These are phyloP conservation scores for Tolypeutes matacus DNA, from an alignment of 2,797 vertebrate species.

Conservation along the genomic window DNA sequence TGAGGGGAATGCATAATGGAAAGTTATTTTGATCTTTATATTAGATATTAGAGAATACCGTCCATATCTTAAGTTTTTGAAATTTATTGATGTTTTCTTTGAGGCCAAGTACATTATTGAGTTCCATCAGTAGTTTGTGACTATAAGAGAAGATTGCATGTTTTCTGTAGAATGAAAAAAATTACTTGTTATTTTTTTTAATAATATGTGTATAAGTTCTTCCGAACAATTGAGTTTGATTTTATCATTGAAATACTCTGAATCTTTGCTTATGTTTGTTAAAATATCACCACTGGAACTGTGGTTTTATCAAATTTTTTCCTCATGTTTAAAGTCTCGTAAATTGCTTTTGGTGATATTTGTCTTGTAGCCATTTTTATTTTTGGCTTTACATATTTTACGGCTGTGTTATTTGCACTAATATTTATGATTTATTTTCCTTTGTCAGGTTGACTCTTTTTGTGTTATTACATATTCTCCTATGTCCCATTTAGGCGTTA, in stretches of 20 bases:
- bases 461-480: not conserved
- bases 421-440: not conserved
- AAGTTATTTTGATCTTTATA: conserved; percentile 6
- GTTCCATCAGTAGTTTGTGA: not conserved
- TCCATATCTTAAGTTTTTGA: not conserved
- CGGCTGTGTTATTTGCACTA: not conserved
- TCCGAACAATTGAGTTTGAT: not conserved
- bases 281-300: not conserved
- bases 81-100: not conserved
- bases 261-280: conserved; percentile 16
- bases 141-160: not conserved
- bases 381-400: not conserved
- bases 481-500: not conserved
- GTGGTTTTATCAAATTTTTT: not conserved
- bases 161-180: conserved; percentile 15
- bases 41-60: not conserved
- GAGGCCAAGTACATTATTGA: not conserved
- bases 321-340: not conserved
- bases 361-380: not conserved
- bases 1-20: not conserved
- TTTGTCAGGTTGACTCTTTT: not conserved
- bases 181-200: not conserved
- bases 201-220: not conserved
- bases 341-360: conserved; percentile 8
- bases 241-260: conserved; percentile 13